A percentile compares a stretch with the other conserved stretches of the same genome.
phyloP scores from a whole-genome alignment of 2,797 vertebrate genomes.

The Platalea minor region DNA sequence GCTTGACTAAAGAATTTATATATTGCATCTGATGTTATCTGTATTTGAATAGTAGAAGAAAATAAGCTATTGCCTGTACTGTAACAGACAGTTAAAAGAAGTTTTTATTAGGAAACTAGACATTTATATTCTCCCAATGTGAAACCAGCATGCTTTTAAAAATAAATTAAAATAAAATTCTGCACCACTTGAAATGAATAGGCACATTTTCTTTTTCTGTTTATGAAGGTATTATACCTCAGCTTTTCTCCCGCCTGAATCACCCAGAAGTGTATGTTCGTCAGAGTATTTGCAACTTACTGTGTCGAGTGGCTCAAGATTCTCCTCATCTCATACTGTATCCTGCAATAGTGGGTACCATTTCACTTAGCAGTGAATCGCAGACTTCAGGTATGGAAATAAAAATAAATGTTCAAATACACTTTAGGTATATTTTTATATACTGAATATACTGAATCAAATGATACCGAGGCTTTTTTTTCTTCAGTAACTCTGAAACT shows the following conservation, averaged over 20 bases:
- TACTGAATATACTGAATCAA: not conserved
- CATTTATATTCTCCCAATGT: fast-evolving
- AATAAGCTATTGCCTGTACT: not conserved
- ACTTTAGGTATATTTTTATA: not conserved
- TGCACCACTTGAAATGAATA: not conserved
- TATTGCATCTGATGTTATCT: not conserved
- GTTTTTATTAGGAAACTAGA: not conserved
- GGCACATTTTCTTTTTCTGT: not conserved
- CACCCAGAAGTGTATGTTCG: conserved; percentile 97
- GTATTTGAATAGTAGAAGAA: not conserved
- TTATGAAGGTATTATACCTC: conserved; percentile 91
- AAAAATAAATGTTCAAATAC: not conserved
- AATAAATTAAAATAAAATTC: not conserved
- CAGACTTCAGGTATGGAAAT: conserved; percentile 85
- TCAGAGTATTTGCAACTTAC: conserved; percentile 95
- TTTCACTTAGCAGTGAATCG: conserved; percentile 92
- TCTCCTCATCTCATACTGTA: conserved; percentile 96
- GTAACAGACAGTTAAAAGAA: not conserved
- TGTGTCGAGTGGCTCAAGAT: conserved; percentile 96
- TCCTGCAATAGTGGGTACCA: conserved; percentile 96
- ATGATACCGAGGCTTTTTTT: not conserved
- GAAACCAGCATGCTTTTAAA: not conserved
- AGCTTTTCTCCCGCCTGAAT: conserved; percentile 96
- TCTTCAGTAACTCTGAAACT: not conserved
- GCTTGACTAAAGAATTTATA: not conserved